Conservation (phyloP, 2,888 invertebrate species). For the Drosophila merina region DNA sequence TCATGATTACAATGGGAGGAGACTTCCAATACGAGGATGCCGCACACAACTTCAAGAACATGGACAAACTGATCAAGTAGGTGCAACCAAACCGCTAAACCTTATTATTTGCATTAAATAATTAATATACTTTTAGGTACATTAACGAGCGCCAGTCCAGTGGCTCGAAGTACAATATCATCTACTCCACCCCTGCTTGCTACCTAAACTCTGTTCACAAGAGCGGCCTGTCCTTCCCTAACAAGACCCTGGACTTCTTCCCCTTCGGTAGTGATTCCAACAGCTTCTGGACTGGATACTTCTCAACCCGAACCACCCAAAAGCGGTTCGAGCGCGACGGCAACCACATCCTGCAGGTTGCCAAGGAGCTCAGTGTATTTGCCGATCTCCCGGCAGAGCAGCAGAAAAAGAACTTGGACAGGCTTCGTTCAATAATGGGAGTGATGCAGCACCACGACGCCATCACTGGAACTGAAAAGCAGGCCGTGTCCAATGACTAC, state of each 20-base stretch:
- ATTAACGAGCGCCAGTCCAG: slow-evolving; percentile 77
- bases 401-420: slow-evolving; percentile 61
- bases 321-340: slow-evolving; percentile 91
- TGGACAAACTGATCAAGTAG: slow-evolving; percentile 94
- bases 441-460: slow-evolving; percentile 95
- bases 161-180: slow-evolving; percentile 89
- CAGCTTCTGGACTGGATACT: slow-evolving; percentile 97
- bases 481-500: slow-evolving; percentile 95
- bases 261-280: slow-evolving; percentile 94
- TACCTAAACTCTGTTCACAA: slow-evolving; percentile 90
- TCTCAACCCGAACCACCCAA: slow-evolving; percentile 91
- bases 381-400: slow-evolving; percentile 83
- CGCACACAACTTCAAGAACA: slow-evolving; percentile 91
- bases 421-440: slow-evolving; percentile 86
- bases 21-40: slow-evolving; percentile 94
- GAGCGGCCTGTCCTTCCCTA: slow-evolving; percentile 85
- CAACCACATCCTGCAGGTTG: slow-evolving; percentile 90
- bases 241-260: slow-evolving; percentile 94
- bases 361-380: slow-evolving; percentile 90
- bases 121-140: slow-evolving; percentile 22
- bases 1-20: slow-evolving; percentile 95
- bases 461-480: slow-evolving; percentile 94
- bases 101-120: neutral
- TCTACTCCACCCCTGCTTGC: slow-evolving; percentile 94
- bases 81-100: slow-evolving; percentile 6